Evolutionary conservation across 2,113 vertebrate species (phyloP), one percentile per base, ranked within the genome.

Genomic region (Pitta sordida): DNA sequence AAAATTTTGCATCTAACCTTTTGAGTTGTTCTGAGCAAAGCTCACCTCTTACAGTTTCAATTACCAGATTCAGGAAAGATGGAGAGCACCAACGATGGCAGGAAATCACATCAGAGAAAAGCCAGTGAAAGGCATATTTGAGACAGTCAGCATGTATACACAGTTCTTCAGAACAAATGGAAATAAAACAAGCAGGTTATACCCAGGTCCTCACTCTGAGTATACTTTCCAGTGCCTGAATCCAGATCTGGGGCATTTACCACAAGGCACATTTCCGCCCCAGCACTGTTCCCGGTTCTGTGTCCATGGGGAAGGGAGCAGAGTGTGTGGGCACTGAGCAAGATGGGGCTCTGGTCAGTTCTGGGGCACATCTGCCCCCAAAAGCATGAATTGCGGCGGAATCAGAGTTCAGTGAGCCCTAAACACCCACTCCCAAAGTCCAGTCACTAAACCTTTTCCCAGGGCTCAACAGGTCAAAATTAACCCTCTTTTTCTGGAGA

Each of bases 291-390:
- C 9, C 24, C 39, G 2, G 9, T 7, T 9, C 15, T 5, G 12
- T 16, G 30, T 5, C 39, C 23, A 0, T 3, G 21, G 26, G 53
- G 29, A 36, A 8, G 12, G 32, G 9, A 49, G 34, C 29, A n/a
- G 36, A 24, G 43, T 3, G 9, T 2, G 1, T 0, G 6, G 39
- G 15, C 43, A 10, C 14, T 0, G 2, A 34, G 64, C 1, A 24
- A 19, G 1, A 20, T 36, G 36, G 68, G 43, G 77, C 69, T 36
- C 48, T 22, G n/a, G 7, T 8, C 58, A n/a, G 53, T 43, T 46
- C 69, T 13, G 36, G 46, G 32, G 5, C 52, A 27, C 0, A 0
- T 12, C 32, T 60, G 32, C 1, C 12, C 27, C 32, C 7, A 10
- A 20, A 0, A 29, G 32, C 30, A 44, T 27, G 3, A 8, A 7